Percentiles rank a stretch among this genome's conserved stretches.
Evolutionary conservation across 1,140 invertebrate species (phyloP).

Genomic region (Cecropterus lyciades): DNA sequence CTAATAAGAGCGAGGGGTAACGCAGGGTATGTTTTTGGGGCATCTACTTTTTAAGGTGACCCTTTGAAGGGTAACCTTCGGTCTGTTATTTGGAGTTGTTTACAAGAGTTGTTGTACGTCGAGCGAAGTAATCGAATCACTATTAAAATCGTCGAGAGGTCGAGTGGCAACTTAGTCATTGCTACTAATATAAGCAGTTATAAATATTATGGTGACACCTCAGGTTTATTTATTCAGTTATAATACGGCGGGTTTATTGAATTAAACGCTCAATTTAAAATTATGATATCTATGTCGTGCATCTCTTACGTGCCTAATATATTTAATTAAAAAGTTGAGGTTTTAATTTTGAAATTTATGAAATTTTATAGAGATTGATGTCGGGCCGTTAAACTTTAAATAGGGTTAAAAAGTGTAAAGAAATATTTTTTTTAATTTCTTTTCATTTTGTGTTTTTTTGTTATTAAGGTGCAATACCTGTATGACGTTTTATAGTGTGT

Average conservation of each 20-base stretch:
- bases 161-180: constrained; percentile 41
- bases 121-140: constrained; percentile 62
- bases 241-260: constrained; percentile 41
- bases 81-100: constrained; percentile 54
- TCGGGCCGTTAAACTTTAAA: constrained; percentile 20
- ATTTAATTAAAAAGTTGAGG: constrained; percentile 21
- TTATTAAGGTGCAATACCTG: no score
- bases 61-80: constrained; percentile 63
- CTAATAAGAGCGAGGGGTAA: constrained; percentile 39
- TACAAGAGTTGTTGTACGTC: constrained; percentile 55
- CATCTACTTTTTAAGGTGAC: constrained; percentile 64
- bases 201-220: constrained; percentile 41
- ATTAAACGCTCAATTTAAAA: constrained; percentile 44
- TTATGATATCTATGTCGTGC: constrained; percentile 38
- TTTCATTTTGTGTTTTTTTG: no score
- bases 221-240: constrained; percentile 38
- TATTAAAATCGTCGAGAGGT: constrained; percentile 49
- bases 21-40: constrained; percentile 57
- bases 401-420: no score
- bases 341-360: constrained; percentile 11
- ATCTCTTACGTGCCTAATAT: constrained; percentile 21
- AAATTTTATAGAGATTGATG: constrained; percentile 22
- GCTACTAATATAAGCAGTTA: constrained; percentile 11
- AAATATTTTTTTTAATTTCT: no score
- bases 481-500: no score